phyloP scores from a whole-genome alignment of 2,113 vertebrate genomes.

The Clupea harengus region DNA sequence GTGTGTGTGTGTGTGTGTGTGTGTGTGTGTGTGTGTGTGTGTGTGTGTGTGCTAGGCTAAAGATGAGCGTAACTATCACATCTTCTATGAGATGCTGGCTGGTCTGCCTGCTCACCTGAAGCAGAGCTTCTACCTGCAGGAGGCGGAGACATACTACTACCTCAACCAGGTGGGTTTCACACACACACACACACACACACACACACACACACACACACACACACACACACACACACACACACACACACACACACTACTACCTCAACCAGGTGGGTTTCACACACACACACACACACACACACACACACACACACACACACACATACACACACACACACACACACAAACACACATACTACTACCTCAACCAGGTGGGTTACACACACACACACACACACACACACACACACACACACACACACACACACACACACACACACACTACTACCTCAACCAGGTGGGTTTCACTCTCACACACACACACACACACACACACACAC shows the following conservation, averaged over 20 bases:
- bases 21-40: slow-evolving; percentile 36
- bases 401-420: no score
- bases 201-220: no score
- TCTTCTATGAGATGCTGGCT: slow-evolving; percentile 96
- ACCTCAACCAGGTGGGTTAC: slow-evolving; percentile 50
- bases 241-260: neutral
- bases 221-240: no score
- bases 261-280: neutral
- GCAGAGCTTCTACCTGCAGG: slow-evolving; percentile 84
- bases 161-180: slow-evolving; percentile 49
- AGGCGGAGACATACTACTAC: slow-evolving; percentile 85
- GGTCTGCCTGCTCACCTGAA: slow-evolving; percentile 85
- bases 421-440: slow-evolving; percentile 63
- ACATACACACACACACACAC: no score
- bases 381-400: no score
- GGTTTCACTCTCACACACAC: neutral
- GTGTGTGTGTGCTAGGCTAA: slow-evolving; percentile 79
- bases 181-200: neutral
- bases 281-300: no score
- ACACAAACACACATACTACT: neutral
- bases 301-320: no score
- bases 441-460: slow-evolving; percentile 62
- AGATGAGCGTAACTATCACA: slow-evolving; percentile 95
- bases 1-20: slow-evolving; percentile 16
- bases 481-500: no score